phyloP scores from a whole-genome alignment of 2,888 invertebrate species.

The Ellobium chinense region DNA sequence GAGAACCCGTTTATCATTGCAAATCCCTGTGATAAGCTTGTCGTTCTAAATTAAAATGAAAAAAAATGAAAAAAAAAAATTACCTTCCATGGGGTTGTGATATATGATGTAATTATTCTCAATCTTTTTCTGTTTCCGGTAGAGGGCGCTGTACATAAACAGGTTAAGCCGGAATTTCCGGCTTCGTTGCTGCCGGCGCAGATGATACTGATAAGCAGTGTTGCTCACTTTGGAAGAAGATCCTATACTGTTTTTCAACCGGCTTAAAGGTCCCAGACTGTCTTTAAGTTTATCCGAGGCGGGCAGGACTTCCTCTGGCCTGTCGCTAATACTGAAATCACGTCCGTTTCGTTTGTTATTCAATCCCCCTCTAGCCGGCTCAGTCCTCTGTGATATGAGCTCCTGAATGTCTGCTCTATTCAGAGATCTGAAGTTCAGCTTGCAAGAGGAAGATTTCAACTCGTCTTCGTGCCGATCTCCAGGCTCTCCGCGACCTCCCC shows the following conservation, averaged over 20 bases:
- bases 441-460: neutral
- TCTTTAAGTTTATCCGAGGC: neutral
- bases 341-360: neutral
- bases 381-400: neutral
- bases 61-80: no score
- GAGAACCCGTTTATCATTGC: no score
- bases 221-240: neutral
- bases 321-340: neutral
- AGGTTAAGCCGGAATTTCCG: conserved; percentile 70
- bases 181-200: conserved; percentile 51
- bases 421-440: neutral
- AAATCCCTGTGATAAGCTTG: no score
- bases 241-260: neutral
- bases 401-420: neutral
- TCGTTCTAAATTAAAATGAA: no score
- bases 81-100: conserved; percentile 73
- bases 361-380: neutral
- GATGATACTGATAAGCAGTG: conserved; percentile 40
- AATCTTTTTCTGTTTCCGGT: conserved; percentile 65
- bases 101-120: conserved; percentile 69
- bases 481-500: neutral
- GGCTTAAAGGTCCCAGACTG: neutral
- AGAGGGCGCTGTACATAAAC: conserved; percentile 70
- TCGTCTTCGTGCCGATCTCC: neutral
- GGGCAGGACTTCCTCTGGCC: neutral